Conservation (phyloP, 2,797 vertebrate genomes). For the Myotis vivesi region DNA sequence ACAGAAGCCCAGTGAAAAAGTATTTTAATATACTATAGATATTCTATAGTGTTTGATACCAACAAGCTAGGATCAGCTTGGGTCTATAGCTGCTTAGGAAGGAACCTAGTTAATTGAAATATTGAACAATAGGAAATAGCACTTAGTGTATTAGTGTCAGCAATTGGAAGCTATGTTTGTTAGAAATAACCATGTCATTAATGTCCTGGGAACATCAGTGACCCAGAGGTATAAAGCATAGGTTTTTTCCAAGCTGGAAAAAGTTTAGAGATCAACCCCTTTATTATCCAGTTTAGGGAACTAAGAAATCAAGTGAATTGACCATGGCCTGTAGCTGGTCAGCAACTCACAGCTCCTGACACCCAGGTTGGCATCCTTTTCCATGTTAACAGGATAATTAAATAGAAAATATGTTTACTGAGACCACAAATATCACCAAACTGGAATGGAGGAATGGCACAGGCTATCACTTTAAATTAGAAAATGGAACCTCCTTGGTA, state of each 20-base stretch:
- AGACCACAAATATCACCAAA: neutral
- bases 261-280: constrained; percentile 25
- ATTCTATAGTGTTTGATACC: constrained; percentile 6
- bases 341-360: neutral
- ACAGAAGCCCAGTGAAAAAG: constrained; percentile 21
- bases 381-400: neutral
- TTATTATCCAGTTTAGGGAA: constrained; percentile 19
- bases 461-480: neutral
- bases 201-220: constrained; percentile 35
- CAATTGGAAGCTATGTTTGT: constrained; percentile 1
- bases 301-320: constrained; percentile 28
- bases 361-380: neutral
- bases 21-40: constrained; percentile 52
- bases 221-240: constrained; percentile 49
- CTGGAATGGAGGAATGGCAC: neutral
- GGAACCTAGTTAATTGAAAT: constrained; percentile 27
- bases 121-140: neutral
- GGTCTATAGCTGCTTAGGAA: constrained; percentile 5
- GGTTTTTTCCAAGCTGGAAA: constrained; percentile 56
- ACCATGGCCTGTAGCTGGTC: neutral
- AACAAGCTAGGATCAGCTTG: constrained; percentile 28
- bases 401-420: neutral
- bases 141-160: neutral
- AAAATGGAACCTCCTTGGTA: neutral
- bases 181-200: constrained; percentile 29